Base-by-base conservation (phyloP, 2,113 vertebrate genomes). In the Perca flavescens region DNA sequence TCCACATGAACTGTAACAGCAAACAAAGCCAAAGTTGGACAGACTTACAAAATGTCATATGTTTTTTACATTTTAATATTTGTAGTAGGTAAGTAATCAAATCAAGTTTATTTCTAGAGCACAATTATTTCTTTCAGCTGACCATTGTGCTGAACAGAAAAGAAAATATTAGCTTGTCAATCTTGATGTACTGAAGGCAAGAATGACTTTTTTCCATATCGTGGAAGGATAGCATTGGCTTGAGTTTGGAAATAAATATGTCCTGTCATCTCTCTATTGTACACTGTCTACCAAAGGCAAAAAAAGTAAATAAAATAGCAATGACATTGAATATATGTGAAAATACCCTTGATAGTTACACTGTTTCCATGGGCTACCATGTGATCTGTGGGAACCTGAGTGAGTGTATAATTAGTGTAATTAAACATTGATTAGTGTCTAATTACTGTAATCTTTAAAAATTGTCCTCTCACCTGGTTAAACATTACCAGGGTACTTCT, bases 1-100 rank as follows among this genome's bases (percentile, higher is more conserved):
- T 70, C 43, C 60, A 74, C 14, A 47, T 61, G n/a, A 61, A 43
- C 77, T 84, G 70, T 68, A 60, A 84, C 6, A 72, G 17, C 13
- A 72, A 77, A 74, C n/a, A 66, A 25, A 52, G 17, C 15, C 43
- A 16, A 70, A 60, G 62, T 19, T 50, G 57, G 3, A 71, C 13
- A 66, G 21, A 65, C 31, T n/a, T 6, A 56, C 5, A 64, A 25
- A 6, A 9, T 63, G 21, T 25, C 7, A 31, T 52, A 7, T 62
- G 49, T 2, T 43, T 43, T 43, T 43, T 11, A 40, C 9, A 43
- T 43, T 43, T 11, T 11, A 43, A 43, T 43, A 43, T 43, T 43
- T 43, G 9, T 43, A 43, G 40, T 43, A 43, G 40, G 40, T 43
- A 34, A 34, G 34, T 34, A 34, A 34, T 6, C 6, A 34, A 34